Evolutionary conservation across 1,140 invertebrate species (phyloP).

Genomic region (Nylanderia fulva): DNA sequence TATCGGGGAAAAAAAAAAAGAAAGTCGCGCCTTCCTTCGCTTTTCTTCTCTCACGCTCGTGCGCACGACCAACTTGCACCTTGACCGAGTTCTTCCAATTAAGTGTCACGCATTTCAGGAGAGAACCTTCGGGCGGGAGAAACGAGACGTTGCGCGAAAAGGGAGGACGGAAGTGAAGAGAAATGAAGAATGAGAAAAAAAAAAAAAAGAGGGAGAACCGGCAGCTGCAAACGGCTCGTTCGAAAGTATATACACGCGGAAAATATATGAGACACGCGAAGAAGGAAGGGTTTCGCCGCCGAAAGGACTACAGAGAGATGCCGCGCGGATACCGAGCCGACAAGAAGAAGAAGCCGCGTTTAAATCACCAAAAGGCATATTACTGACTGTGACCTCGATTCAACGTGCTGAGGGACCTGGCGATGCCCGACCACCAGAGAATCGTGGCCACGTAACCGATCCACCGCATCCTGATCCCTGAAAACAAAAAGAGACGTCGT

Average conservation of each 20-base stretch:
- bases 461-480: slow-evolving; percentile 85
- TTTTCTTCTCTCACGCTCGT: slow-evolving; percentile 74
- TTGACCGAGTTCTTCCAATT: slow-evolving; percentile 75
- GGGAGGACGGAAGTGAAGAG: neutral
- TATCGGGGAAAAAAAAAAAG: slow-evolving; percentile 57
- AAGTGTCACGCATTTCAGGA: slow-evolving; percentile 66
- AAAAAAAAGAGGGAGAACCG: neutral
- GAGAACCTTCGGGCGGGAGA: slow-evolving; percentile 24
- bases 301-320: slow-evolving; percentile 15
- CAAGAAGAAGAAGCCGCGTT: slow-evolving; percentile 41
- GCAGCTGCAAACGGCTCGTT: neutral
- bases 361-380: slow-evolving; percentile 72
- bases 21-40: slow-evolving; percentile 65
- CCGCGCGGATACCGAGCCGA: slow-evolving; percentile 53
- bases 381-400: slow-evolving; percentile 86
- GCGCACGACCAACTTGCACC: slow-evolving; percentile 70
- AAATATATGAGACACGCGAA: neutral
- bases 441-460: slow-evolving; percentile 85
- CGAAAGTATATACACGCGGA: slow-evolving; percentile 15
- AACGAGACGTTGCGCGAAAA: slow-evolving; percentile 20
- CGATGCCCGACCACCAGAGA: slow-evolving; percentile 86
- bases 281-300: neutral
- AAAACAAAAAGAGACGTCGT: slow-evolving; percentile 72
- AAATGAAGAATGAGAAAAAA: neutral
- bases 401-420: slow-evolving; percentile 84